phyloP scores from a whole-genome alignment of 2,888 invertebrate genomes.

The Caenorhabditis sulstoni region DNA sequence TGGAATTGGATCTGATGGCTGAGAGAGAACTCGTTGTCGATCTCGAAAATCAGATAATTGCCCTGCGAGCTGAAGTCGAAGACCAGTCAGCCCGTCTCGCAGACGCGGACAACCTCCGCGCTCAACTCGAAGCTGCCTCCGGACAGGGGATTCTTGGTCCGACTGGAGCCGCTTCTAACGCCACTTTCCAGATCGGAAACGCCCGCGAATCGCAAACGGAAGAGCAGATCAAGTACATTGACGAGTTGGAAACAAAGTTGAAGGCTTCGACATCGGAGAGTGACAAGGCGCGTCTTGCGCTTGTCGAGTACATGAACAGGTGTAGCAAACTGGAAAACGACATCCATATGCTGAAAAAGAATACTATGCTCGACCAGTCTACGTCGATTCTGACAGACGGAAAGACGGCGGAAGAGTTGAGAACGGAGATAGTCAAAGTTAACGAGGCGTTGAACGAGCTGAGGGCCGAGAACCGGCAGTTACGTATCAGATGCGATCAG shows the following conservation, averaged over 20 bases:
- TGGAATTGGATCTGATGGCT: conserved; percentile 20
- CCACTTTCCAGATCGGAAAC: conserved; percentile 51
- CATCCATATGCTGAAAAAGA: conserved; percentile 34
- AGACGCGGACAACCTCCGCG: conserved; percentile 29
- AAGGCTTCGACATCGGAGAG: conserved; percentile 14
- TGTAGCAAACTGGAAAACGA: conserved; percentile 50
- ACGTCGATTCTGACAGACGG: conserved; percentile 31
- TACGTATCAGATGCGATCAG: conserved; percentile 53
- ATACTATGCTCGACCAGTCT: conserved; percentile 37
- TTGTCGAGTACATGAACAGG: conserved; percentile 56
- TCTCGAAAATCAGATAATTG: conserved; percentile 17
- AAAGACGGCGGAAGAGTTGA: conserved; percentile 43
- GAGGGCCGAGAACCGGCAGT: conserved; percentile 47
- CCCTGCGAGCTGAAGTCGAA: conserved; percentile 20
- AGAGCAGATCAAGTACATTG: conserved; percentile 51
- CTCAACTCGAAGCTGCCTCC: conserved; percentile 34
- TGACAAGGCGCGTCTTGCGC: conserved; percentile 25
- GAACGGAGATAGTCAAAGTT: conserved; percentile 31
- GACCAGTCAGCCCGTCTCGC: conserved; percentile 46
- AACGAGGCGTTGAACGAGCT: conserved; percentile 44
- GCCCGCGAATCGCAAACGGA: conserved; percentile 36
- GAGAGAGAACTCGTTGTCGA: conserved; percentile 19
- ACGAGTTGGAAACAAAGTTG: conserved; percentile 45
- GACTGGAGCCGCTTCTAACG: neutral
- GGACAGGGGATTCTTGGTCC: conserved; percentile 26